Conservation (phyloP, 2,888 invertebrate genomes). For the Ochropleura plecta region DNA sequence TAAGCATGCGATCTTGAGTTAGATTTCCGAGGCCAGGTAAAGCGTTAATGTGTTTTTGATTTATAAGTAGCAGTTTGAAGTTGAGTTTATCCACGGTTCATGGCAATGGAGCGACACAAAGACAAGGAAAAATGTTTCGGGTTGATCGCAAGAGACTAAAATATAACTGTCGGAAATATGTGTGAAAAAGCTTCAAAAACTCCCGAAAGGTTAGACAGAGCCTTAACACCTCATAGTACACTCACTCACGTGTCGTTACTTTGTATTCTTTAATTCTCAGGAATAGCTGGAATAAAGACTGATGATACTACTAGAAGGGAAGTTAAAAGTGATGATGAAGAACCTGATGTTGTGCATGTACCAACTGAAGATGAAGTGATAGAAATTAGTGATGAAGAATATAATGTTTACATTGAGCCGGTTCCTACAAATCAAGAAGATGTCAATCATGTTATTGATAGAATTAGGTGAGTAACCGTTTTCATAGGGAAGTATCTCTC, state of each 20-base stretch:
- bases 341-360: slow-evolving; percentile 53
- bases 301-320: slow-evolving; percentile 63
- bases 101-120: background rate
- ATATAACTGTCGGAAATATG: background rate
- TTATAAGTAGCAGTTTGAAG: background rate
- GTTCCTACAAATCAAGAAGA: slow-evolving; percentile 59
- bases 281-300: slow-evolving; percentile 83
- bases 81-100: background rate
- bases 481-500: background rate
- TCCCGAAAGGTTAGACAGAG: no score
- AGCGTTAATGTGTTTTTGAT: background rate
- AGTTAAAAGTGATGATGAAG: slow-evolving; percentile 67
- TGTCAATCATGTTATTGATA: slow-evolving; percentile 59
- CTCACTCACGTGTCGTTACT: background rate
- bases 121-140: background rate
- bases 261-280: slow-evolving; percentile 64
- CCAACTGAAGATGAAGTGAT: slow-evolving; percentile 63
- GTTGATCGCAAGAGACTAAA: background rate
- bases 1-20: background rate
- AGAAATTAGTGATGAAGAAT: slow-evolving; percentile 69
- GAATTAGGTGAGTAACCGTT: slow-evolving; percentile 51
- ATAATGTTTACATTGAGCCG: slow-evolving; percentile 59
- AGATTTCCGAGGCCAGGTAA: background rate
- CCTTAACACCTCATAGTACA: background rate
- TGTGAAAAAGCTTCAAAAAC: background rate